Conservation (phyloP, 2,888 invertebrate species). For the Zaprionus bogoriensis region DNA sequence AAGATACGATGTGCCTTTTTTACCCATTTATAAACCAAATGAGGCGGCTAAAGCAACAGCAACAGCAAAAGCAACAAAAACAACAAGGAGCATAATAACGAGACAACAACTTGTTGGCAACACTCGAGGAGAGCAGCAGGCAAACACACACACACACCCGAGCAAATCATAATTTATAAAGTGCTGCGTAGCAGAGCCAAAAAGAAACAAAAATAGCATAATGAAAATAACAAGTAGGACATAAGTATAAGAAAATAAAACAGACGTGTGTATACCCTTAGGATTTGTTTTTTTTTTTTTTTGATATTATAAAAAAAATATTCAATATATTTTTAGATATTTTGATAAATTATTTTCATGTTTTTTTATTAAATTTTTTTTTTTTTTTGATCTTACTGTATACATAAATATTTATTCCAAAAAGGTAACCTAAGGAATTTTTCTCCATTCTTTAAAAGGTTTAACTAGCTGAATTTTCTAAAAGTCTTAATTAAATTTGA, state of each 20-base stretch:
- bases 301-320: not conserved
- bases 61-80: constrained; percentile 16
- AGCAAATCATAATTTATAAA: constrained; percentile 74
- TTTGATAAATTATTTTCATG: too few species aligned
- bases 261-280: not conserved
- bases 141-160: constrained; percentile 34
- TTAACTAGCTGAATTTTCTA: too few species aligned
- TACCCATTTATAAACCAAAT: constrained; percentile 72
- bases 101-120: constrained; percentile 68
- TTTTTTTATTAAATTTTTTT: too few species aligned
- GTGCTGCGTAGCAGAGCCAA: constrained; percentile 43
- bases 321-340: not conserved
- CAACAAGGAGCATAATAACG: constrained; percentile 18
- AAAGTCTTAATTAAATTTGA: too few species aligned
- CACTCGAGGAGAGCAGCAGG: constrained; percentile 41
- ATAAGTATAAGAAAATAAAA: not conserved
- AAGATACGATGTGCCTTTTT: constrained; percentile 58
- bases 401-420: too few species aligned
- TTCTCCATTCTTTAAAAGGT: too few species aligned
- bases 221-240: constrained; percentile 1
- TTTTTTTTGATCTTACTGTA: too few species aligned
- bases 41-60: constrained; percentile 55
- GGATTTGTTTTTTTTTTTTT: not conserved
- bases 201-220: constrained; percentile 4
- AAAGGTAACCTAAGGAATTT: too few species aligned